Percentiles rank a stretch among this genome's conserved stretches.
Evolutionary conservation across 2,888 invertebrate genomes (phyloP).

Genomic region (Imbricaverruca yamaguchii): DNA sequence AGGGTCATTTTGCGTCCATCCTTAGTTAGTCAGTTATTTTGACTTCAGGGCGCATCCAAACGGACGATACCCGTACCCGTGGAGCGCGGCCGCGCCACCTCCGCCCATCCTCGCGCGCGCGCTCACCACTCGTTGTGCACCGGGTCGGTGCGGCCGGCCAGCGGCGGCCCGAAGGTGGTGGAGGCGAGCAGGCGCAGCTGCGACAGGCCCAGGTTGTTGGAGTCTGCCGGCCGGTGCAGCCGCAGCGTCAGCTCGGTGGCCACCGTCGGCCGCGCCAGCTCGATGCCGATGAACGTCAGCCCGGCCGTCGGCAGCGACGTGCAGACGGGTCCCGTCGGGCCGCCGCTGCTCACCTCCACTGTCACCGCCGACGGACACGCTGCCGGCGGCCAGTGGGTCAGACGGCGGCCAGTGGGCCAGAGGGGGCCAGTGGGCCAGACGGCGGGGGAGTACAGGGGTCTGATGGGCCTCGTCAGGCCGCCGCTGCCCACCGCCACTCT

Average conservation of each 20-base stretch:
- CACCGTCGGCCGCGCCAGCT: conserved; percentile 72
- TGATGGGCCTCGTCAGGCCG: no score
- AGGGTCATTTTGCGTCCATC: no score
- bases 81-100: no score
- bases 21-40: no score
- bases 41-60: no score
- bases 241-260: conserved; percentile 72
- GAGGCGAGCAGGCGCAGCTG: conserved; percentile 78
- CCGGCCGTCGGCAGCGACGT: conserved; percentile 80
- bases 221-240: conserved; percentile 76
- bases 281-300: conserved; percentile 75
- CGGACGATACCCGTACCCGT: no score
- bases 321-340: conserved; percentile 68
- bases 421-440: no score
- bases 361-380: conserved; percentile 84
- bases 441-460: no score
- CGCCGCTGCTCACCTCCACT: conserved; percentile 72
- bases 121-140: background rate
- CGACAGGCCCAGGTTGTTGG: conserved; percentile 79
- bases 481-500: no score
- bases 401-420: no score
- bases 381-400: conserved; percentile 39
- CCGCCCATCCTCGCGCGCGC: background rate
- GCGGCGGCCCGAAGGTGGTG: conserved; percentile 42
- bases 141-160: conserved; percentile 33